Base-by-base conservation (phyloP, 2,888 invertebrate species). In the Hirudinaria manillensis region DNA sequence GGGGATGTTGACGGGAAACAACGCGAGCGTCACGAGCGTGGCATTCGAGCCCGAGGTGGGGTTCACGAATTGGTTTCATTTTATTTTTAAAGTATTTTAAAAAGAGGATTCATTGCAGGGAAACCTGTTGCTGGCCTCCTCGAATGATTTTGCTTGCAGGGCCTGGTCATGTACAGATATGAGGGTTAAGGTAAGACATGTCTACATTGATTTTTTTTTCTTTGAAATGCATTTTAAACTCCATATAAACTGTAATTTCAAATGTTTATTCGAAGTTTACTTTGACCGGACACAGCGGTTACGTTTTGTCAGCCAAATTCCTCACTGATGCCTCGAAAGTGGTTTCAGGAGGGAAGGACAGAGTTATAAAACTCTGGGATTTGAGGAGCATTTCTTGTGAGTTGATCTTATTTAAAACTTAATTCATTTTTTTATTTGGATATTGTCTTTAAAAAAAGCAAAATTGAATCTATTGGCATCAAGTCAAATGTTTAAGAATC, bases 361-460 rank as follows among this genome's bases (percentile, higher is more conserved):
- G 98, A 79, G 98, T 98, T 45, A 88, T 99, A 77, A 99, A 98
- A 89, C 91, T 98, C 83, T 99, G 98, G 98, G 99, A 99, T 87
- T 89, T 98, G 70, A 90, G 93, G 81, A 93, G 92, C 87, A 90
- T 92, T 86, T 91, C 92, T 76, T 94, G 94, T 91, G 86, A 90
- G 91, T 88, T 38, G 7, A 19, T 24, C 29, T 19, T 51, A 7
- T 27, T 13, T 34, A 24, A 65, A 7, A 27, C 65, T 36, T 34
- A 19, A 19, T 6, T 19, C 24, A 65, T 29, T 65, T n/a, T 73
- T 34, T 27, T 65, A 34, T 34, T 73, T 53, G 16, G 24, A 65
- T 6, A 24, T 36, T 53, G 71, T 51, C n/a, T 51, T 71, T 6
- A 36, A n/a, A 38, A 71, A 45, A 24, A 34, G 45, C n/a, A 71